Evolutionary conservation across 1,140 invertebrate genomes (phyloP), one percentile per base, ranked within the genome.

Genomic region (Brachionus manjavacas): DNA sequence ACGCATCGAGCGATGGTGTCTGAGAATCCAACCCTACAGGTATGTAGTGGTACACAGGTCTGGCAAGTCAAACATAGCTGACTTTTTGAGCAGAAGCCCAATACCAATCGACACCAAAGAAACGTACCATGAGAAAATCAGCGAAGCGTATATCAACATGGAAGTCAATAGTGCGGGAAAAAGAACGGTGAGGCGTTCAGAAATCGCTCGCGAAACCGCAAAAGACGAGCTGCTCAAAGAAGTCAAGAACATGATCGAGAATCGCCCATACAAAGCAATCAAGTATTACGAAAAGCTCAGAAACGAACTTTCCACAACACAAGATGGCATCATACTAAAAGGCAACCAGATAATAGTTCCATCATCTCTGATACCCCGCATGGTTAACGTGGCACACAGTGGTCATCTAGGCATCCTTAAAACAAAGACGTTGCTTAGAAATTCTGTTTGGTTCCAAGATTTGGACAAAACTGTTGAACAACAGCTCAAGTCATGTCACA

Each of bases 1-100:
- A 35, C 14, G 64, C 11, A 31, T 68, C 23, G 14, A 68, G 64
- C 25, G 31, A 16, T 55, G 25, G 23, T 28, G 64, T 68, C 31
- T 68, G 31, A 68, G 25, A 68, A 16, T 68, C 14, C 8, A 31
- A 16, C 11, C 23, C 0, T 31, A 25, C 85, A 87, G 4, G 86
- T 86, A 66, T 90, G 89, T 0, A 23, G 91, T 7, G 89, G 90
- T 20, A 90, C 89, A 3, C 89, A 92, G 1, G 31, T 92, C 12
- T 85, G 86, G 23, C 90, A 91, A 78, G 78, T 83, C 16, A 2
- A 14, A 70, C 25, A 55, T 55, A 55, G 52, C 52, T 23, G 52
- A 23, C 52, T 55, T 55, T 55, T 55, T 55, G 52, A 55, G 52
- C 52, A 55, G 16, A 55, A 55, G 52, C 52, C 52, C 16, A 23